Evolutionary conservation across 2,888 invertebrate genomes (phyloP), one percentile per base, ranked within the genome.

Genomic region (Drosophila lutescens): DNA sequence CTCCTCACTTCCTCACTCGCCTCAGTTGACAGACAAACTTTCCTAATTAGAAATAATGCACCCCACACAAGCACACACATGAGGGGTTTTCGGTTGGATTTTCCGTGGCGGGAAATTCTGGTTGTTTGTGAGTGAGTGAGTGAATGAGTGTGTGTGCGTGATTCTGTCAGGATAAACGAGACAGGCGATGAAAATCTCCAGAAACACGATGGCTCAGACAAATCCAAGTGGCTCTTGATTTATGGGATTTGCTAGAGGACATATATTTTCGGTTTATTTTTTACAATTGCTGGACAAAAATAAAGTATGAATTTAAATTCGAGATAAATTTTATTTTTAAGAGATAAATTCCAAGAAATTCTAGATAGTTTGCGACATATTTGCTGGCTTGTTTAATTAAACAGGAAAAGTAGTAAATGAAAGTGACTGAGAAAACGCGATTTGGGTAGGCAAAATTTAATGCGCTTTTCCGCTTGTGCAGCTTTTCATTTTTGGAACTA

Each of bases 1-100:
- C 26, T 26, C 26, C 26, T 26, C 26, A 59, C 43, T 49, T 26
- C 26, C 26, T 26, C 26, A 59, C 43, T 49, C 60, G 41, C 44
- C 68, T 66, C 62, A 67, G 76, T 61, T 76, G 76, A 68, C 76
- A 59, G 73, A 74, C 66, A 65, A 85, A 85, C 84, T 85, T 85
- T 85, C 78, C 86, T 85, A 85, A 85, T 88, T 85, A 88, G 86
- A 88, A 86, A 82, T 88, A 83, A 85, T 86, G 83, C 80, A 63
- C 65, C 67, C 83, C 58, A 62, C 80, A 74, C 73, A 75, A 53
- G 61, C 69, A 68, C 49, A 65, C 49, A 65, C 32, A 66, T 20
- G 59, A n/a, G 53, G 59, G 46, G 20, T 15, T 59, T 55, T 40
- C 32, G 17, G 20, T 41, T 32, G 50, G 50, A 32, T 34, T 34